Percentiles rank a stretch among this genome's conserved stretches.
These are phyloP conservation scores for Antechinus stuartii DNA, from an alignment of 2,113 vertebrate species.

Conservation along the genomic window DNA sequence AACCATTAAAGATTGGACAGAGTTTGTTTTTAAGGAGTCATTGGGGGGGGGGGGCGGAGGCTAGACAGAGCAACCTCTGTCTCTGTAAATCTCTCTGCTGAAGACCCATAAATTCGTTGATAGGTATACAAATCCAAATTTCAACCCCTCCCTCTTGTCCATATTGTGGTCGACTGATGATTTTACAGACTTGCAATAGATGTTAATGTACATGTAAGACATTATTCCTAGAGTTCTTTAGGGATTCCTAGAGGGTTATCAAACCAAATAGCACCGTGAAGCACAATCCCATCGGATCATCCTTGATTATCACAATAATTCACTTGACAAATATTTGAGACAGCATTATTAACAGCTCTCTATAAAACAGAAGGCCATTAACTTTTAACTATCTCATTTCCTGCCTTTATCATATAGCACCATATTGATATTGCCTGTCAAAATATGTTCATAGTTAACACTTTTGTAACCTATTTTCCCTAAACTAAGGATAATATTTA, in stretches of 20 bases:
- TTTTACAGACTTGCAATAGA: constrained; percentile 14
- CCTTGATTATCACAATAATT: constrained; percentile 65
- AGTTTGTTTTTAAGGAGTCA: neutral
- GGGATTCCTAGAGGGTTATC: constrained; percentile 36
- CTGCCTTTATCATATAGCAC: neutral
- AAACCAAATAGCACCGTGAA: constrained; percentile 59
- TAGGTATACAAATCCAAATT: neutral
- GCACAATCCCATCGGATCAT: constrained; percentile 52
- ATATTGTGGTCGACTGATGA: constrained; percentile 38
- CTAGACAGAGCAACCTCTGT: neutral
- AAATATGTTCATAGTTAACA: neutral
- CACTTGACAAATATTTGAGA: constrained; percentile 59
- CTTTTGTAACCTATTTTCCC: constrained; percentile 24
- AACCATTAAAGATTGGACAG: neutral
- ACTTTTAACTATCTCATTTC: constrained; percentile 47
- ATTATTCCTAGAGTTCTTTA: constrained; percentile 46
- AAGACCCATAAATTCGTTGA: constrained; percentile 14
- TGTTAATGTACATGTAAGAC: constrained; percentile 56
- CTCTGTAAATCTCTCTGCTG: neutral
- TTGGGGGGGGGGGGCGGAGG: neutral
- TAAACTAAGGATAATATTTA: constrained; percentile 24
- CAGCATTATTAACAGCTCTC: constrained; percentile 47
- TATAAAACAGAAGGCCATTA: constrained; percentile 40
- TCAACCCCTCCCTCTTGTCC: constrained; percentile 1
- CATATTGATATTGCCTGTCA: neutral